Evolutionary conservation across 2,888 invertebrate species (phyloP).

Genomic region (Dromius quadrimaculatus): DNA sequence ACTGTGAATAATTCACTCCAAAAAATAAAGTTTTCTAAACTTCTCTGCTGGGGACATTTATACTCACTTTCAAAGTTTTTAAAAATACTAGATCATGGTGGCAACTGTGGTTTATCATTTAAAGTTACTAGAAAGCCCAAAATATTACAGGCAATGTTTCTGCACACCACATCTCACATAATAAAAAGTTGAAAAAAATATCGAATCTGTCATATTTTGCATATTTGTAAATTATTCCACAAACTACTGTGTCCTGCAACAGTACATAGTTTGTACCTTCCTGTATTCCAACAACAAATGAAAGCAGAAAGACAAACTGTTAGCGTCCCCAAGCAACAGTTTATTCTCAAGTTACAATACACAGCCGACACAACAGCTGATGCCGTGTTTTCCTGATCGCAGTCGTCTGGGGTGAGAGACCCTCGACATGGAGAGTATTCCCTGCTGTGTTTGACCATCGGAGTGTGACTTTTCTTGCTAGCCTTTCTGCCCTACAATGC

Average conservation of each 20-base stretch:
- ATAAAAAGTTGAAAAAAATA: no score
- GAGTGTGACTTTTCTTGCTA: constrained; percentile 10
- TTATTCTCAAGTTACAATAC: constrained; percentile 46
- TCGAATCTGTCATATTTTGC: no score
- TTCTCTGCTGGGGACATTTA: constrained; percentile 20
- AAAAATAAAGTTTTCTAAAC: constrained; percentile 25
- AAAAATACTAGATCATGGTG: constrained; percentile 26
- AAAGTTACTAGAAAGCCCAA: no score
- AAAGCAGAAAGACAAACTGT: constrained; percentile 33
- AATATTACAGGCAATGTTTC: no score
- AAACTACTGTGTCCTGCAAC: no score
- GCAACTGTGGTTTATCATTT: constrained; percentile 22
- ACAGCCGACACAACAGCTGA: constrained; percentile 33
- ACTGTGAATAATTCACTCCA: constrained; percentile 34
- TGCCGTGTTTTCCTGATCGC: constrained; percentile 28
- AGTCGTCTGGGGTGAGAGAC: not conserved
- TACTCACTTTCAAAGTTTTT: constrained; percentile 26
- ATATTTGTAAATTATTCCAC: no score
- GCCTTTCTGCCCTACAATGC: constrained; percentile 14
- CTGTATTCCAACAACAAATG: constrained; percentile 33
- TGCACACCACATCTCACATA: no score
- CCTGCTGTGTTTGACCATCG: constrained; percentile 14
- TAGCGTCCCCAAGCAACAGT: constrained; percentile 45
- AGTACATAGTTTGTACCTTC: no score
- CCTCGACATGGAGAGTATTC: constrained; percentile 4